Evolutionary conservation across 2,797 vertebrate species (phyloP), one percentile per base, ranked within the genome.

Genomic region (Gymnoscopelus microlampas): DNA sequence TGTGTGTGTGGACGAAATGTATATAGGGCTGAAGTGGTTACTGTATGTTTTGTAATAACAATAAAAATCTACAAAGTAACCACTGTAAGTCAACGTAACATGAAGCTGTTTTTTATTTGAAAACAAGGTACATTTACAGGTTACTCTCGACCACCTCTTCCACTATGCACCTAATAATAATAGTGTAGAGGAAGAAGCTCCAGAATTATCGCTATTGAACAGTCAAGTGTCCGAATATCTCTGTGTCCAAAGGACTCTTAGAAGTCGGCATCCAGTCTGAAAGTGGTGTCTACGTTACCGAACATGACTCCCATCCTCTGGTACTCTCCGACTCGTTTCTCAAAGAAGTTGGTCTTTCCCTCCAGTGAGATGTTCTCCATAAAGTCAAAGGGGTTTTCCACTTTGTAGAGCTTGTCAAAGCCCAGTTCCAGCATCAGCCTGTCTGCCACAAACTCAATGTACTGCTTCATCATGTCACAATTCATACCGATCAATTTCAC

Each of bases 301-400:
- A 96, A 94, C 98, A 98, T 98, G 8, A 99, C 97, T 3, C 97
- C 97, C 97, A 99, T 98, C 81, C 95, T 93, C 92, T 99, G 98
- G 85, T 99, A 99, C 87, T 99, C 96, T 44, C 96, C 97, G 5
- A 98, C 97, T 23, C 96, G 85, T 92, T 99, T 99, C 93, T 99
- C 98, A 80, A 99, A 99, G 92, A 99, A 99, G 90, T 99, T 99
- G 14, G 98, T 99, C 87, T 99, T 99, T 60, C 97, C 97, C 92
- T 99, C 97, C 91, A 98, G 89, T 14, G 98, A 99, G 74, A 99
- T 99, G 89, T 99, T 99, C 85, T 99, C 97, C 97, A 98, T 99
- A 88, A 99, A 99, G 93, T 99, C 97, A 81, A 98, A 99, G 5
- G 97, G 98, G 86, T 99, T 98, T 87, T 99, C 97, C 4, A 72